A percentile compares a stretch with the other conserved stretches of the same genome.
phyloP scores from a whole-genome alignment of 1,140 invertebrate genomes.

The Callitettix versicolor region DNA sequence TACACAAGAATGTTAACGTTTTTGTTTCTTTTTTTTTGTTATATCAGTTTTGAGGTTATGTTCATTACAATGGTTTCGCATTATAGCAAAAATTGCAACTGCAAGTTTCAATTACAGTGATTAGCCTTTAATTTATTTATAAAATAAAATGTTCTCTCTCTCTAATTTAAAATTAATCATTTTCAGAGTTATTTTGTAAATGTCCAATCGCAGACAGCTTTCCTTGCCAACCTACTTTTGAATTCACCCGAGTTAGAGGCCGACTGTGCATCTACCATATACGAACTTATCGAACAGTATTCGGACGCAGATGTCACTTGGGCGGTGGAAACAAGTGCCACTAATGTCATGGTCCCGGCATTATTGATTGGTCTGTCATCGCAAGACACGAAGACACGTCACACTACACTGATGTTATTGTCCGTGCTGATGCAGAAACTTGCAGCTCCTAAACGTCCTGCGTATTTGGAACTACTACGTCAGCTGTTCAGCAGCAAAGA shows the following conservation, averaged over 20 bases:
- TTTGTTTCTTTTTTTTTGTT: no score
- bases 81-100: no score
- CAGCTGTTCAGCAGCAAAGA: constrained; percentile 18
- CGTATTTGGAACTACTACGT: not conserved
- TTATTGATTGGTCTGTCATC: constrained; percentile 31
- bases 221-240: constrained; percentile 14
- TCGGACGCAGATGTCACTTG: not conserved
- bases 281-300: no score
- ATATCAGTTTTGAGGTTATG: no score
- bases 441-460: not conserved
- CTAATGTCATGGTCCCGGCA: constrained; percentile 29
- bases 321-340: constrained; percentile 1
- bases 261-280: not conserved
- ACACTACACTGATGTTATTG: constrained; percentile 4
- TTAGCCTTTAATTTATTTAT: no score
- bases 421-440: not conserved
- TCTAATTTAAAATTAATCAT: not conserved
- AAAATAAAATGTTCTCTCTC: no score
- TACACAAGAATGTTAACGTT: no score
- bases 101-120: no score
- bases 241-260: not conserved
- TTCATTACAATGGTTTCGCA: no score
- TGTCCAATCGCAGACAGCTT: constrained; percentile 11
- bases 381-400: constrained; percentile 1
- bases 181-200: constrained; percentile 20